Conservation (phyloP, 2,888 invertebrate genomes). For the Rutpela maculata region DNA sequence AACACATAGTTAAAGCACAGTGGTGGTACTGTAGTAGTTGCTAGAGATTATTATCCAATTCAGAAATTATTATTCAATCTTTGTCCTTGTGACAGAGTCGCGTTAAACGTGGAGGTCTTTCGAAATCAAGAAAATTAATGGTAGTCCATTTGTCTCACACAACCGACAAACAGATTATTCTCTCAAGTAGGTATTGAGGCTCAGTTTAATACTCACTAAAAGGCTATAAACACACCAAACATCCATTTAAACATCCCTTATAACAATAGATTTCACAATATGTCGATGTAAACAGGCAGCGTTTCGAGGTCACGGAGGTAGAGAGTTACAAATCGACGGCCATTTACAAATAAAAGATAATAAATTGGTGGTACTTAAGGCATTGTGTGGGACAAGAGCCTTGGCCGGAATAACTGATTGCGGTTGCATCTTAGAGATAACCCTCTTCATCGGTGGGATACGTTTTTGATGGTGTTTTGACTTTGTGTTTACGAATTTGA, state of each 20-base stretch:
- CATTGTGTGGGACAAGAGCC: conserved; percentile 57
- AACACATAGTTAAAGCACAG: not conserved
- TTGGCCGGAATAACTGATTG: conserved; percentile 66
- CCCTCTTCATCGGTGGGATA: conserved; percentile 22
- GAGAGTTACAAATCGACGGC: conserved; percentile 71
- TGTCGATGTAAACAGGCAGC: conserved; percentile 65
- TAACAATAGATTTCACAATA: conserved; percentile 64
- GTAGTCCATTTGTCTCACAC: conserved; percentile 69
- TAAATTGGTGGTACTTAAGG: conserved; percentile 72
- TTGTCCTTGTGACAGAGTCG: conserved; percentile 43
- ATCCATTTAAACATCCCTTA: conserved; percentile 55
- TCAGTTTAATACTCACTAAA: conserved; percentile 70
- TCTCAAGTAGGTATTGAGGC: conserved; percentile 59
- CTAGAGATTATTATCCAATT: conserved; percentile 32
- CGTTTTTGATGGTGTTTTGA: conserved; percentile 33
- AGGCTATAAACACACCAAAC: conserved; percentile 65
- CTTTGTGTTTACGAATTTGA: conserved; percentile 35
- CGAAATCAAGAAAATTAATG: conserved; percentile 66
- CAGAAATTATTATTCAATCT: conserved; percentile 17
- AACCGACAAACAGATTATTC: conserved; percentile 63
- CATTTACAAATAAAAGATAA: conserved; percentile 72
- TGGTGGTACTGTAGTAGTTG: not conserved
- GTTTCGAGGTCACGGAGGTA: conserved; percentile 64
- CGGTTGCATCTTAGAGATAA: conserved; percentile 58
- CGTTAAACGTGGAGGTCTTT: conserved; percentile 43